Evolutionary conservation across 2,888 invertebrate genomes (phyloP).

Genomic region (Zootermopsis nevadensis): DNA sequence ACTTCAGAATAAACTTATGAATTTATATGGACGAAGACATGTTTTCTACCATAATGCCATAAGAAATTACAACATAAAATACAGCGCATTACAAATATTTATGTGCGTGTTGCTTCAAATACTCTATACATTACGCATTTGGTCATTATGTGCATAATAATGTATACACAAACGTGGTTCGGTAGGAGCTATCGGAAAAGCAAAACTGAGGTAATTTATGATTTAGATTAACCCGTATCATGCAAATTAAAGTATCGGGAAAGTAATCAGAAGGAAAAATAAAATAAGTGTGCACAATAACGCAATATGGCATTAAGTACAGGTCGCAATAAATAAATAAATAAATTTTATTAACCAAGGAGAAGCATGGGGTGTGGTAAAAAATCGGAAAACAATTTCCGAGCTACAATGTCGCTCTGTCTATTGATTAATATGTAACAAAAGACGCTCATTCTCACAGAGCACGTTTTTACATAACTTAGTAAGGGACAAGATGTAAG

Average conservation of each 20-base stretch:
- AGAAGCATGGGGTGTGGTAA: not conserved
- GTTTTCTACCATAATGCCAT: not conserved
- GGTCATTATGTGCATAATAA: not conserved
- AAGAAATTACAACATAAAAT: not conserved
- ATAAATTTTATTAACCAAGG: not conserved
- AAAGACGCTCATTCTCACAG: not conserved
- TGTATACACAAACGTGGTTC: not conserved
- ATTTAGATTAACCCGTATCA: not conserved
- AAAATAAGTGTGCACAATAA: not conserved
- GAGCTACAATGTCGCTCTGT: not conserved
- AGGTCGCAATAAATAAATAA: not conserved
- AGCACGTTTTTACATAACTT: not conserved
- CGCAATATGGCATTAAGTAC: not conserved
- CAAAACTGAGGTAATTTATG: not conserved
- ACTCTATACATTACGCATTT: not conserved
- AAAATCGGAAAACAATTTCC: constrained; percentile 38
- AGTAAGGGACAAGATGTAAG: not conserved
- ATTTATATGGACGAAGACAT: constrained; percentile 20
- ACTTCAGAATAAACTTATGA: constrained; percentile 14
- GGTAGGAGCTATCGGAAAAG: not conserved
- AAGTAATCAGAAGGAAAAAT: constrained; percentile 27
- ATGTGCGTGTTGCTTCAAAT: not conserved
- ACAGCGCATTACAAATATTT: not conserved
- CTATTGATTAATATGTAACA: not conserved
- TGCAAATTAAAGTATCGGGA: constrained; percentile 16